Evolutionary conservation across 2,888 invertebrate species (phyloP), one percentile per base, ranked within the genome.

Genomic region (Meteorus colon): DNA sequence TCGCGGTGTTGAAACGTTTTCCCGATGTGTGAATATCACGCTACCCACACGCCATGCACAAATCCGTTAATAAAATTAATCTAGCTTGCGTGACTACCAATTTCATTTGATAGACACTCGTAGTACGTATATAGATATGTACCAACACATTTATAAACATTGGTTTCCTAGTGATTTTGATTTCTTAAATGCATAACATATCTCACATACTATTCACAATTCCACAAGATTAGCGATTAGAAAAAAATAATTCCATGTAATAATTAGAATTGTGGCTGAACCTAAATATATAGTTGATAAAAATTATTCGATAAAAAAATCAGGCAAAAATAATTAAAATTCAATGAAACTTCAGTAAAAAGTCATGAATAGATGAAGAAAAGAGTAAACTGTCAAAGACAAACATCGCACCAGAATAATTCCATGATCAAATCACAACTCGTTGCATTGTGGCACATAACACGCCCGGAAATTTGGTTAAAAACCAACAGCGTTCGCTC

Each of bases 51-150:
- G 62, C 62, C 41, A 63, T 24, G 34, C 27, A 77, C 72, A 77
- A 78, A 77, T 73, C 70, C 73, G 60, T 69, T 76, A 78, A 79
- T 83, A 79, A 55, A 55, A 55, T 55, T 55, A 55, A 55, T 77
- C 78, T 76, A 74, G 79, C 80, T 85, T 80, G 83, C 82, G 82
- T 83, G 84, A 82, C 81, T 80, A 77, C 71, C 78, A 79, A 84
- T 83, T 84, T 83, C 78, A 82, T 83, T 83, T 81, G 76, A 70
- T 60, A 81, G 79, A 62, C 77, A 77, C 75, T 67, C 14, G 45
- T 55, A 68, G 27, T 45, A 24, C 24, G 55, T 55, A 55, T 5
- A 2, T 48, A 48, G 48, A n/a, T 48, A 48, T 48, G n/a, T 55
- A 19, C 10, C 4, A 6, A 76, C 55, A 37, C 62, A 70, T 59